Percentiles rank a stretch among this genome's conserved stretches.
phyloP scores from a whole-genome alignment of 2,797 vertebrate genomes.

The Labeo calbasu region DNA sequence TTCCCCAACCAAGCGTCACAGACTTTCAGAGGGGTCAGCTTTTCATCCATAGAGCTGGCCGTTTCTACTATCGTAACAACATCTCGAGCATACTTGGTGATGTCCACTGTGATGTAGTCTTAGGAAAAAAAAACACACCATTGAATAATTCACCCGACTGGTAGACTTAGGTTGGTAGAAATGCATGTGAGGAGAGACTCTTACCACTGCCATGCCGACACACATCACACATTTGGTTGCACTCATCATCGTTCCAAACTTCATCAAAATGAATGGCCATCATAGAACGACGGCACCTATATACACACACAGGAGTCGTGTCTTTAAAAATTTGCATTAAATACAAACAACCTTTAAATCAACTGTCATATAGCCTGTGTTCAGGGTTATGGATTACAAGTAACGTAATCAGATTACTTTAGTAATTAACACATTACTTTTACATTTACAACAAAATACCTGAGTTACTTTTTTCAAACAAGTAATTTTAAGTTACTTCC shows the following conservation, averaged over 20 bases:
- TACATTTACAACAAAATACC: too few relatives aligned
- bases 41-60: constrained; percentile 84
- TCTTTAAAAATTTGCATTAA: not conserved
- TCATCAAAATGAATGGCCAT: constrained; percentile 95
- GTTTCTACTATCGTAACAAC: constrained; percentile 88
- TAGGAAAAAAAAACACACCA: not conserved
- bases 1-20: constrained; percentile 91
- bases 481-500: too few relatives aligned
- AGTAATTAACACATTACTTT: too few relatives aligned
- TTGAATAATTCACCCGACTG: not conserved
- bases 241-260: constrained; percentile 89
- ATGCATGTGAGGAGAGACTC: constrained; percentile 4
- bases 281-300: constrained; percentile 90
- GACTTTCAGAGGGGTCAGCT: constrained; percentile 92
- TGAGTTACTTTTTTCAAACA: too few relatives aligned
- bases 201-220: constrained; percentile 83
- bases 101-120: constrained; percentile 79
- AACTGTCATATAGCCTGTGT: too few relatives aligned
- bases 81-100: constrained; percentile 82
- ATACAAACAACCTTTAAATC: not conserved
- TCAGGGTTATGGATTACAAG: too few relatives aligned
- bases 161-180: not conserved
- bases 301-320: not conserved
- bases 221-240: constrained; percentile 92
- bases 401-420: too few relatives aligned